Evolutionary conservation across 2,888 invertebrate species (phyloP).

Genomic region (Trichopria drosophilae): DNA sequence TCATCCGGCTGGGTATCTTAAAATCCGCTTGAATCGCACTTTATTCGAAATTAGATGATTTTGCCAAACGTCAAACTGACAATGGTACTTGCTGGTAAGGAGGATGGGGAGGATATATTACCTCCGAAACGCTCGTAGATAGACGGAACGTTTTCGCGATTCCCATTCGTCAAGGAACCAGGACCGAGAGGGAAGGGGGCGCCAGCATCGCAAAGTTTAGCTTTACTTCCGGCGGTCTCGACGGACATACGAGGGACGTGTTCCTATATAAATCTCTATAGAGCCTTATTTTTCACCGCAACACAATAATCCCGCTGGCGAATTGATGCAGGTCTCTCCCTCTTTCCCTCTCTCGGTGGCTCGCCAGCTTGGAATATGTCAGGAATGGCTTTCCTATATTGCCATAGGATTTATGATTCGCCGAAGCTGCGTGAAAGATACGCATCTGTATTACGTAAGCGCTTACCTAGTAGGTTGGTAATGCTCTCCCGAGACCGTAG

Average conservation of each 20-base stretch:
- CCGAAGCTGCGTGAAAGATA: slow-evolving; percentile 16
- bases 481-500: too few species aligned
- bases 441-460: slow-evolving; percentile 18
- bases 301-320: slow-evolving; percentile 45
- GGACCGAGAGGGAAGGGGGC: too few species aligned
- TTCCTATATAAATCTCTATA: slow-evolving; percentile 43
- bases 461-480: slow-evolving; percentile 8
- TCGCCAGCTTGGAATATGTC: slow-evolving; percentile 30
- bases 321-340: slow-evolving; percentile 4
- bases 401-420: slow-evolving; percentile 49
- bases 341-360: too few species aligned
- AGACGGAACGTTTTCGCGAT: slow-evolving; percentile 19
- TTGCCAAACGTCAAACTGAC: too few species aligned
- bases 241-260: slow-evolving; percentile 39
- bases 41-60: too few species aligned
- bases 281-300: slow-evolving; percentile 48
- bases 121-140: too few species aligned
- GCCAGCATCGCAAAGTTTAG: slow-evolving; percentile 18
- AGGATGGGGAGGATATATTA: too few species aligned
- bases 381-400: slow-evolving; percentile 44
- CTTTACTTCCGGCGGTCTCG: slow-evolving; percentile 30
- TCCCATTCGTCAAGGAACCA: slow-evolving; percentile 35
- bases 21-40: too few species aligned
- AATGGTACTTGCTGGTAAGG: too few species aligned
- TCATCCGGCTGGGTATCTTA: too few species aligned